Conservation (phyloP, 2,888 invertebrate genomes). For the Lamellibrachia columna region DNA sequence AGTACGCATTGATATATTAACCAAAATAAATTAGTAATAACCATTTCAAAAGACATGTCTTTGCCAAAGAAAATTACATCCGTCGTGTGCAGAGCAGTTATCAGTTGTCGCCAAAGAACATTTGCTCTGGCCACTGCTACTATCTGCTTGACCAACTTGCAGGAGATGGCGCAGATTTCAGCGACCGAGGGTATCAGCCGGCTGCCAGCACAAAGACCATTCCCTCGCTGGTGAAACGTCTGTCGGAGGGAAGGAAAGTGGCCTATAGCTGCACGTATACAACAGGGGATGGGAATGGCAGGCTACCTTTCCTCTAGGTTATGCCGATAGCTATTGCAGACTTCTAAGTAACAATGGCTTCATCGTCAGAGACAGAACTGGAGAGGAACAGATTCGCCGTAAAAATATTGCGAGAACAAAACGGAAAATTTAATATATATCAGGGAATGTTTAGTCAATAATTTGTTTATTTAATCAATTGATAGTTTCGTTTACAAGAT, state of each 20-base stretch:
- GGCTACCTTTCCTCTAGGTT: constrained; percentile 38
- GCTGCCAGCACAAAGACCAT: constrained; percentile 26
- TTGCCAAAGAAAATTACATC: too few species aligned
- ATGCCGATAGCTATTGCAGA: constrained; percentile 37
- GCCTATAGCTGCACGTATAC: constrained; percentile 38
- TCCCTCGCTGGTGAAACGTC: constrained; percentile 34
- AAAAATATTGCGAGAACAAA: too few species aligned
- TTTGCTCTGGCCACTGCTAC: neutral
- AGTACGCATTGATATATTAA: too few species aligned
- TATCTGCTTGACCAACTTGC: constrained; percentile 8
- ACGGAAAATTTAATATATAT: too few species aligned
- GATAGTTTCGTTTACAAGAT: too few species aligned
- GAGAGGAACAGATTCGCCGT: too few species aligned
- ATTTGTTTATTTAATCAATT: too few species aligned
- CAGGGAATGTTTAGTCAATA: too few species aligned
- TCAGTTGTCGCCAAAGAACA: neutral
- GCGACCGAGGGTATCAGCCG: constrained; percentile 31
- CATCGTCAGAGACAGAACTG: constrained; percentile 30
- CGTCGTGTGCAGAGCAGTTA: too few species aligned
- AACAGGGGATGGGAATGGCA: constrained; percentile 30
- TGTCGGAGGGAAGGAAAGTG: constrained; percentile 29
- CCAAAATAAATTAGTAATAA: too few species aligned
- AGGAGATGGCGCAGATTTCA: constrained; percentile 33
- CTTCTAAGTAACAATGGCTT: constrained; percentile 32
- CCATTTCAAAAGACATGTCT: too few species aligned